Evolutionary conservation across 2,113 vertebrate genomes (phyloP).

Genomic region (Sapajus apella): DNA sequence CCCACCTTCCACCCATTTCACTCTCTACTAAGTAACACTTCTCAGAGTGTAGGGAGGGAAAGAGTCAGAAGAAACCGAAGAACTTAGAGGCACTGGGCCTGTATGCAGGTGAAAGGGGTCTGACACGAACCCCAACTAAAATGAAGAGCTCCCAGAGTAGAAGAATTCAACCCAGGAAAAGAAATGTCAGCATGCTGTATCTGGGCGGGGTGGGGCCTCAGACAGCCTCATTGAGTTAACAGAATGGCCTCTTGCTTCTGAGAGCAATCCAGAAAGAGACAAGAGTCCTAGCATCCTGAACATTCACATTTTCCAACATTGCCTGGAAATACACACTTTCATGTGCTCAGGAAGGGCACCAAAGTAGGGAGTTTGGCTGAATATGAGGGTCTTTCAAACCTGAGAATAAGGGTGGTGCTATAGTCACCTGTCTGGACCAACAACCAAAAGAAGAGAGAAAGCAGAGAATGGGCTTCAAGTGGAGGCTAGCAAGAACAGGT

Average conservation of each 20-base stretch:
- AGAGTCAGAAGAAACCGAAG: not conserved
- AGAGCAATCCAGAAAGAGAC: not conserved
- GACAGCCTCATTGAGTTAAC: not conserved
- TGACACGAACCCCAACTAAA: too few species aligned
- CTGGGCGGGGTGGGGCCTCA: not conserved
- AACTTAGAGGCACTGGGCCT: not conserved
- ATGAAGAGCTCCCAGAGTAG: not conserved
- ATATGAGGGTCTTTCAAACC: not conserved
- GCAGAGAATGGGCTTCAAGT: not conserved
- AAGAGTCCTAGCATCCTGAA: not conserved
- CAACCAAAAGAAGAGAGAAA: not conserved
- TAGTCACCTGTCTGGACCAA: not conserved
- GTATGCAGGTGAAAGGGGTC: rapidly evolving
- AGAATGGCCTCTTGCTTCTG: not conserved
- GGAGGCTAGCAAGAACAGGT: not conserved
- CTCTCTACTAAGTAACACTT: not conserved
- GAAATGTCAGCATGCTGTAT: not conserved
- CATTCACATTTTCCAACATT: not conserved
- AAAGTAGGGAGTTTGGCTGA: not conserved
- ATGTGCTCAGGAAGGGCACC: not conserved
- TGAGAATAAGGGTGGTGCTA: not conserved
- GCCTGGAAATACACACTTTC: not conserved
- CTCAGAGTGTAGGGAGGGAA: not conserved
- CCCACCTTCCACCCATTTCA: not conserved
- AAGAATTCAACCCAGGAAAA: not conserved